phyloP scores from a whole-genome alignment of 1,140 invertebrate genomes.

The Centruroides sculpturatus region DNA sequence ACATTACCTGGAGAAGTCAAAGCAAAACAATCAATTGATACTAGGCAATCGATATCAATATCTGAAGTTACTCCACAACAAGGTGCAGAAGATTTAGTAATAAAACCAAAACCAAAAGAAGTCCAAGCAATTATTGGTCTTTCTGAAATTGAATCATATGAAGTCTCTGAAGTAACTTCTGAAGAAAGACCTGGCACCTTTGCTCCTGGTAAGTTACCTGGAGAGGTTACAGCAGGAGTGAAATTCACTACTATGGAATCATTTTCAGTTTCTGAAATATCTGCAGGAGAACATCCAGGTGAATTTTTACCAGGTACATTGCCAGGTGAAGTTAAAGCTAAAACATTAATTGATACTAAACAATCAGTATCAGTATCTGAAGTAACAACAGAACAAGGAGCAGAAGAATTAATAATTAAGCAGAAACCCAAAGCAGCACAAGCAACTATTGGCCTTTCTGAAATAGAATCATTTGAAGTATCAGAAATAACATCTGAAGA shows the following conservation, averaged over 20 bases:
- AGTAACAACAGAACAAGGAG: slow-evolving; percentile 8
- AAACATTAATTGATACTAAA: slow-evolving; percentile 8
- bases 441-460: neutral
- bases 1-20: slow-evolving; percentile 10
- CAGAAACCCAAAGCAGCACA: slow-evolving; percentile 5
- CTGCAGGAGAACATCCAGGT: slow-evolving; percentile 6
- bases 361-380: slow-evolving; percentile 12
- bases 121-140: slow-evolving; percentile 1
- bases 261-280: slow-evolving; percentile 14
- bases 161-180: slow-evolving; percentile 1
- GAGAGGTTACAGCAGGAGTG: slow-evolving; percentile 12
- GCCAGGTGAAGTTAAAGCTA: slow-evolving; percentile 9
- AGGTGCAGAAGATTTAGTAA: neutral
- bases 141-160: slow-evolving; percentile 5
- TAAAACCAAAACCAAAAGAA: neutral
- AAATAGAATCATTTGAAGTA: neutral
- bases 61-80: slow-evolving; percentile 9
- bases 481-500: neutral
- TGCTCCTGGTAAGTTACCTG: slow-evolving; percentile 16
- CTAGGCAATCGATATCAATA: slow-evolving; percentile 11
- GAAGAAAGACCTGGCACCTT: slow-evolving; percentile 10
- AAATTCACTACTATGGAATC: slow-evolving; percentile 13
- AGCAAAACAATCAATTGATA: neutral
- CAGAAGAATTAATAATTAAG: slow-evolving; percentile 8
- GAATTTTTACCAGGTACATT: slow-evolving; percentile 34